Conservation (phyloP, 1,140 invertebrate species). For the Hyles vespertilio region DNA sequence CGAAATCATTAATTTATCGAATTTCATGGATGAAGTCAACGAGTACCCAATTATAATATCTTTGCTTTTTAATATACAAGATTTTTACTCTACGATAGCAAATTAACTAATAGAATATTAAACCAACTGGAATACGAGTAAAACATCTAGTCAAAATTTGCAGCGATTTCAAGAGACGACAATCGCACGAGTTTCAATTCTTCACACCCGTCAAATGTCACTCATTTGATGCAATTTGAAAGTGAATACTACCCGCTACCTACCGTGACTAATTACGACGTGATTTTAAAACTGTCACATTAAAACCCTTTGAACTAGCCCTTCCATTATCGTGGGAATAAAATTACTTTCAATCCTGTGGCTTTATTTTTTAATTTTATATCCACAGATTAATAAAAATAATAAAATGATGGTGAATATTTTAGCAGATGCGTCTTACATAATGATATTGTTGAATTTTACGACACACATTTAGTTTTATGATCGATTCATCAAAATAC, state of each 20-base stretch:
- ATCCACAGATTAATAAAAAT: constrained; percentile 39
- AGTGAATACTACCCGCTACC: constrained; percentile 33
- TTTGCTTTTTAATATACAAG: too few species aligned
- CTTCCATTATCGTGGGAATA: constrained; percentile 44
- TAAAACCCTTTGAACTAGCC: constrained; percentile 55
- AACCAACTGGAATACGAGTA: too few species aligned
- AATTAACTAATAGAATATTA: too few species aligned
- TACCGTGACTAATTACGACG: constrained; percentile 57
- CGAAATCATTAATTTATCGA: too few species aligned
- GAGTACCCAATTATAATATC: too few species aligned
- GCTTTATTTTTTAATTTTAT: constrained; percentile 12
- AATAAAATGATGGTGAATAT: constrained; percentile 32
- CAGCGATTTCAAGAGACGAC: constrained; percentile 24
- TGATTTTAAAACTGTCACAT: constrained; percentile 61
- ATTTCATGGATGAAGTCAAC: too few species aligned
- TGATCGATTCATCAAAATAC: constrained; percentile 52
- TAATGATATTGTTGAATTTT: constrained; percentile 47
- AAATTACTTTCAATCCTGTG: not conserved
- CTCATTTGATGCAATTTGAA: constrained; percentile 56
- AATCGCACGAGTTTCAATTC: constrained; percentile 57
- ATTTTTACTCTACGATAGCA: too few species aligned
- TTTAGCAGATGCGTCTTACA: constrained; percentile 46
- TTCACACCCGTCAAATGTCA: constrained; percentile 62
- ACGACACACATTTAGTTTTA: constrained; percentile 49
- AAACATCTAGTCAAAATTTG: constrained; percentile 4